Evolutionary conservation across 2,888 invertebrate species (phyloP).

Genomic region (Thysanoteuthis rhombus): DNA sequence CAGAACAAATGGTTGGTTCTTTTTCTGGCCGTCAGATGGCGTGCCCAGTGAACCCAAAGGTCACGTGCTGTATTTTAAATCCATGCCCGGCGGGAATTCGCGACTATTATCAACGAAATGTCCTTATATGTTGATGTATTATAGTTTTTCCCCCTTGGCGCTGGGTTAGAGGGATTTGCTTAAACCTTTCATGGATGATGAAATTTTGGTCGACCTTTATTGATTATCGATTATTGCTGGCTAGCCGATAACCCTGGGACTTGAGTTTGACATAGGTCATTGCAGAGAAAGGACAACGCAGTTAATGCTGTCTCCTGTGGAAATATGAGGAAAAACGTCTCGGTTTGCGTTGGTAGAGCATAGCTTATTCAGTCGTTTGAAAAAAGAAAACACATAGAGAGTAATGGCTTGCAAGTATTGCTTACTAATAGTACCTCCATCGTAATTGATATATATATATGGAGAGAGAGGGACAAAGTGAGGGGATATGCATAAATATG

Average conservation of each 20-base stretch:
- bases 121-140: background rate
- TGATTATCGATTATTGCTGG: background rate
- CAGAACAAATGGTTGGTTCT: background rate
- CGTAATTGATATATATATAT: background rate
- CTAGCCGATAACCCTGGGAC: background rate
- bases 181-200: background rate
- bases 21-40: slow-evolving; percentile 12
- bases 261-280: background rate
- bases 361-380: background rate
- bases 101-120: background rate
- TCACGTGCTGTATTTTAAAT: background rate
- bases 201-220: background rate
- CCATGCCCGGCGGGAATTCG: background rate
- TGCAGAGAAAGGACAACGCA: background rate
- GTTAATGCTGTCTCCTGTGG: background rate
- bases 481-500: too few relatives aligned
- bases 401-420: too few relatives aligned
- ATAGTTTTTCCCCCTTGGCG: background rate
- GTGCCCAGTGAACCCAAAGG: background rate
- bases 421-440: too few relatives aligned
- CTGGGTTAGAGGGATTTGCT: background rate
- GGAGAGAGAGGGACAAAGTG: background rate
- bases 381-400: background rate
- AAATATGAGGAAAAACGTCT: background rate
- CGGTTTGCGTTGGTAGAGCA: background rate